Evolutionary conservation across 2,113 vertebrate genomes (phyloP).

Genomic region (Mormoops blainvillei): DNA sequence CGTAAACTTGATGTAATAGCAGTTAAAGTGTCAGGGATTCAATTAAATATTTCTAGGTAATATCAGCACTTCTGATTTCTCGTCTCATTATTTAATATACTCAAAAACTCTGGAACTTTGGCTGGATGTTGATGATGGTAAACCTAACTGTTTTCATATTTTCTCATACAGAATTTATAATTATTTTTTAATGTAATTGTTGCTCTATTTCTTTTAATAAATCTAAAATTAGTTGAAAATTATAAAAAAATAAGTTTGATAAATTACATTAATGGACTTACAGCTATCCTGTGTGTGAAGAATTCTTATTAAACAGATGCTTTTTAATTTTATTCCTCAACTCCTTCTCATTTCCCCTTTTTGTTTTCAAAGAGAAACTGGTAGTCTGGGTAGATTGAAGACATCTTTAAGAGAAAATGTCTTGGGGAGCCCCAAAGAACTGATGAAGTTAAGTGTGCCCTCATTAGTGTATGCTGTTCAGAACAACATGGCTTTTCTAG

Average conservation of each 20-base stretch:
- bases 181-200: neutral
- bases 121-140: neutral
- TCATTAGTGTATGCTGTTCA: conserved; percentile 95
- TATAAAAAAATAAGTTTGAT: neutral
- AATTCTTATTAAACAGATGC: neutral
- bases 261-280: neutral
- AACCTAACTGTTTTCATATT: neutral
- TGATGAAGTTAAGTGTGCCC: conserved; percentile 94
- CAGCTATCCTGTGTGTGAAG: neutral
- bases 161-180: conserved; percentile 5
- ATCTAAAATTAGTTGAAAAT: conserved; percentile 27
- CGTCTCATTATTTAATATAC: neutral
- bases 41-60: neutral
- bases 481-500: conserved; percentile 98
- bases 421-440: conserved; percentile 86
- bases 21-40: neutral
- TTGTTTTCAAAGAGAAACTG: conserved; percentile 87
- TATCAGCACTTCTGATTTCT: neutral
- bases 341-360: neutral
- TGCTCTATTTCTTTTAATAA: conserved; percentile 26
- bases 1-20: neutral
- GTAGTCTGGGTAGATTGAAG: conserved; percentile 82
- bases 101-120: conserved; percentile 12
- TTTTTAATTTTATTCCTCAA: conserved; percentile 14
- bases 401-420: conserved; percentile 86